Conservation (phyloP, 2,888 invertebrate species). For the Gymnocheta viridis region DNA sequence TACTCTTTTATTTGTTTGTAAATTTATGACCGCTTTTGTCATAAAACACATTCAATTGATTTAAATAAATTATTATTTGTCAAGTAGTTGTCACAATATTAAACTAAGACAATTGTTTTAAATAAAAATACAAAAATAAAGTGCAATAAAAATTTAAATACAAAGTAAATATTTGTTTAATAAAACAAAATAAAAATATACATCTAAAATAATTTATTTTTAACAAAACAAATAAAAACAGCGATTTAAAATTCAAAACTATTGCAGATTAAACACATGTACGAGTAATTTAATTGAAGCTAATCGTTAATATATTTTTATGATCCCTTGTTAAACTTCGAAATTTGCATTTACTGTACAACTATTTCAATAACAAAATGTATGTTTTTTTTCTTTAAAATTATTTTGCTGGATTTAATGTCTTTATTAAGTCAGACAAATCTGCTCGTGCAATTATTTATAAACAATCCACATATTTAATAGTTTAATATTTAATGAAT, state of each 20-base stretch:
- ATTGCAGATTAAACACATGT: background rate
- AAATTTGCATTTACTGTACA: slow-evolving; percentile 2
- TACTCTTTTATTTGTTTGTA: slow-evolving; percentile 1
- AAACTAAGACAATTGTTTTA: slow-evolving; percentile 26
- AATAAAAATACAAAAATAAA: slow-evolving; percentile 12
- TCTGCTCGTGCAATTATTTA: slow-evolving; percentile 5
- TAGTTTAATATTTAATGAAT: slow-evolving; percentile 2
- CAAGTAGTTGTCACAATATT: slow-evolving; percentile 33
- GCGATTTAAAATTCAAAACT: no score
- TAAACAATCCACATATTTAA: background rate
- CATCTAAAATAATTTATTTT: background rate
- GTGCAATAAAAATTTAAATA: slow-evolving; percentile 8
- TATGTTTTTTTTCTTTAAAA: slow-evolving; percentile 10
- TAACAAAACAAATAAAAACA: background rate
- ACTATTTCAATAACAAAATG: slow-evolving; percentile 1
- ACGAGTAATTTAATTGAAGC: background rate
- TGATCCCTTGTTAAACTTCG: slow-evolving; percentile 18
- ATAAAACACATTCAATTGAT: slow-evolving; percentile 55
- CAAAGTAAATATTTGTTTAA: slow-evolving; percentile 6
- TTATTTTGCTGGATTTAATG: slow-evolving; percentile 24
- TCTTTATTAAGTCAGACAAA: slow-evolving; percentile 24
- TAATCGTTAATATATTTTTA: slow-evolving; percentile 20
- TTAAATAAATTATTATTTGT: slow-evolving; percentile 66
- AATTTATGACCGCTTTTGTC: slow-evolving; percentile 55
- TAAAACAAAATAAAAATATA: background rate